phyloP scores from a whole-genome alignment of 2,888 invertebrate species.

The Uloborus plumipes region DNA sequence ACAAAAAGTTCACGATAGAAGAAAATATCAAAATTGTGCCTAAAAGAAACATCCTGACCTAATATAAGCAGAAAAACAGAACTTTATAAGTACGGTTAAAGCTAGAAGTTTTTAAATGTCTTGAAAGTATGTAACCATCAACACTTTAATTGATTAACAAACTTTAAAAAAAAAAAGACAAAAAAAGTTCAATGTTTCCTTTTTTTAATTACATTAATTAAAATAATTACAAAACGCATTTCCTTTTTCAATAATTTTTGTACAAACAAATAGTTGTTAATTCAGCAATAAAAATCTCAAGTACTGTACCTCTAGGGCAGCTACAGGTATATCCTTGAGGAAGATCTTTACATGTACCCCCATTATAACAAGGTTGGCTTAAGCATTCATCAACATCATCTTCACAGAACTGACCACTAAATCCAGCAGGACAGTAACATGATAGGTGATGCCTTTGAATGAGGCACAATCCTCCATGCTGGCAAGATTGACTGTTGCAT shows the following conservation, averaged over 20 bases:
- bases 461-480: constrained; percentile 90
- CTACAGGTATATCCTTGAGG: constrained; percentile 95
- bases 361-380: constrained; percentile 93
- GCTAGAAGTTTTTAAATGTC: too few species aligned
- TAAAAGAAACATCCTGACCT: not conserved
- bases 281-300: too few species aligned
- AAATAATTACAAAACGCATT: not conserved
- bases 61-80: not conserved
- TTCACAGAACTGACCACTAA: constrained; percentile 92
- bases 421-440: constrained; percentile 94
- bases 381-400: constrained; percentile 95
- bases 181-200: too few species aligned
- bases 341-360: constrained; percentile 89
- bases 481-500: constrained; percentile 89
- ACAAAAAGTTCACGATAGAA: not conserved
- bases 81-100: not conserved
- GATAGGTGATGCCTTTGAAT: constrained; percentile 89
- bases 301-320: constrained; percentile 78
- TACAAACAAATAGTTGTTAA: too few species aligned
- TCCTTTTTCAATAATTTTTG: too few species aligned
- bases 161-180: too few species aligned
- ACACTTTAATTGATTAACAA: too few species aligned
- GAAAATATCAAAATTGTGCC: not conserved
- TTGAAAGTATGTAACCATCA: too few species aligned
- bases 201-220: not conserved